phyloP scores from a whole-genome alignment of 1,140 invertebrate genomes.

The Sitobion miscanthi region DNA sequence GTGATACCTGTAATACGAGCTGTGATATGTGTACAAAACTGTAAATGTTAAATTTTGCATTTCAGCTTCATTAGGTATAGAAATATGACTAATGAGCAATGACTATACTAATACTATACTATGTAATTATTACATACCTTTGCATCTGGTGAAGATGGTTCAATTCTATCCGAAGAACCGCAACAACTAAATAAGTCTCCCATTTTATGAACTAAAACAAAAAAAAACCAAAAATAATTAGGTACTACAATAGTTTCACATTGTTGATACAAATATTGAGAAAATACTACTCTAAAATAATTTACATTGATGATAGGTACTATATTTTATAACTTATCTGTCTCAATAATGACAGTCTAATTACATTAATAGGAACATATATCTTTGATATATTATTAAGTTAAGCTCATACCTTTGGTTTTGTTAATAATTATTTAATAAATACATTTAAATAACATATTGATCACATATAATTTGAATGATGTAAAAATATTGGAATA shows the following conservation, averaged over 20 bases:
- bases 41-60: background rate
- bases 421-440: no score
- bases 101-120: background rate
- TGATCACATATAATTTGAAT: no score
- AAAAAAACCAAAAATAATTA: constrained; percentile 10
- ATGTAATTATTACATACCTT: constrained; percentile 10
- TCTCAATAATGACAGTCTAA: background rate
- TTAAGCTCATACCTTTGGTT: no score
- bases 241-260: background rate
- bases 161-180: constrained; percentile 57
- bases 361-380: no score
- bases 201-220: constrained; percentile 53
- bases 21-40: background rate
- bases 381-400: no score
- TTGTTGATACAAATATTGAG: background rate
- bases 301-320: background rate
- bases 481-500: no score
- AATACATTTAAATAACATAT: no score
- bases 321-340: background rate
- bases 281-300: background rate
- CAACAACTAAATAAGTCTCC: constrained; percentile 57
- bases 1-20: background rate
- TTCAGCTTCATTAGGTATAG: background rate
- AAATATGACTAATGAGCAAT: background rate
- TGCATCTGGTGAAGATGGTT: constrained; percentile 56